phyloP scores from a whole-genome alignment of 2,888 invertebrate genomes.

The Drosophila formosana region DNA sequence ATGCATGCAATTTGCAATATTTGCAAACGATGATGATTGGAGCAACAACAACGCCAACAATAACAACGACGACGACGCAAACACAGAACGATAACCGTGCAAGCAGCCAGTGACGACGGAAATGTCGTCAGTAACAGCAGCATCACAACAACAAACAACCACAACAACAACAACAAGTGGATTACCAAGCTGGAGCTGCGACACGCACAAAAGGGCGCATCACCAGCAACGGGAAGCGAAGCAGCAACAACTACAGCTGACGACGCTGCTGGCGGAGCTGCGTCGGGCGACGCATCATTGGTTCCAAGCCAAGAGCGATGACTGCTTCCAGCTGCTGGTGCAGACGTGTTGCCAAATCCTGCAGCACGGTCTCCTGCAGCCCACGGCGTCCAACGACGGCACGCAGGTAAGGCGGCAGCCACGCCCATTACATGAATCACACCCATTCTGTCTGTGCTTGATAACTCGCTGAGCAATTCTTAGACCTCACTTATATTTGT shows the following conservation, averaged over 20 bases:
- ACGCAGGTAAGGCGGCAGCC: conserved; percentile 22
- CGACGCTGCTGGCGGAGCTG: conserved; percentile 47
- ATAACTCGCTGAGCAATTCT: neutral
- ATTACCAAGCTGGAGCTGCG: conserved; percentile 42
- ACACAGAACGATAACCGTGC: conserved; percentile 7
- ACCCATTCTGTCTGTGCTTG: neutral
- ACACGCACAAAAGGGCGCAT: conserved; percentile 45
- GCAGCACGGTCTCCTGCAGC: conserved; percentile 62
- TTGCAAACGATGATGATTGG: conserved; percentile 32
- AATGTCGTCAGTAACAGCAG: conserved; percentile 30
- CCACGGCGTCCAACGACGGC: conserved; percentile 28
- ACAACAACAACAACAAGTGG: conserved; percentile 21
- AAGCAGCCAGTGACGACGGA: conserved; percentile 10
- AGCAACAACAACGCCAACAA: neutral
- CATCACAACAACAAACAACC: conserved; percentile 13
- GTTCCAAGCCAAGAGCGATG: conserved; percentile 61
- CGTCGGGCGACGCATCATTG: conserved; percentile 60
- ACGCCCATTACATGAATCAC: conserved; percentile 14
- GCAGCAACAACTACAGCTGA: conserved; percentile 34
- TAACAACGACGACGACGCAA: neutral
- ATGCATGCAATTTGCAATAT: conserved; percentile 36
- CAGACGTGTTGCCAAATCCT: conserved; percentile 72
- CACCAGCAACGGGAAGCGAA: conserved; percentile 42
- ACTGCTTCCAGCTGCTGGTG: conserved; percentile 52
- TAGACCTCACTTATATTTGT: neutral